Base-by-base conservation (phyloP, 2,888 invertebrate species). In the Glyphotaelius pellucidus region DNA sequence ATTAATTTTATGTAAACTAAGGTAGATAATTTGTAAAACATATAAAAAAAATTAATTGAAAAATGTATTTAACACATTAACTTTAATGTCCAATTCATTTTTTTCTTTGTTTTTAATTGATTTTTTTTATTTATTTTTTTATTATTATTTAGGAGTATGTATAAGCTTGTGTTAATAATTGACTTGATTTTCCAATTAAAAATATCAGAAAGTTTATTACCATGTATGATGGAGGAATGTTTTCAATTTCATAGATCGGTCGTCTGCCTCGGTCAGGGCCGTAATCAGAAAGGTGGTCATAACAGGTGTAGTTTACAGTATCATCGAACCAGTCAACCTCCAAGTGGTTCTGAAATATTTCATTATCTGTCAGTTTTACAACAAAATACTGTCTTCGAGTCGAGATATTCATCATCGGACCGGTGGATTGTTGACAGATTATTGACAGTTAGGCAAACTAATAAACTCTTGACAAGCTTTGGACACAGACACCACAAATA, bases 301-400 rank as follows among this genome's bases (percentile, higher is more conserved):
- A 96, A 94, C 98, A 98, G 0, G 97, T 96, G 94, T 97, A 97
- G 47, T 92, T 92, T 38, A 52, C 87, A 11, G 91, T n/a, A 85
- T 93, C 91, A 42, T 92, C 90, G 3, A 90, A 32, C 93, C 93
- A 93, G 91, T 93, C 93, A 2, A 93, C 91, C 67, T 93, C 90
- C 42, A 93, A 67, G 32, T 92, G 90, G 7, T 15, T 79, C 93
- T 93, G 87, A 42, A 92, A 91, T 67, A 67, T n/a, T 67, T 67
- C 52, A 25, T 67, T 67, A 67, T 19, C 89, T 81, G n/a, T 38
- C 30, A 35, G 31, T 83, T 5, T 35, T 9, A 83, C 52, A 7
- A 19, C 19, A 52, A 47, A 47, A 47, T 14, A 47, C 14, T 47
- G 47, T 15, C 47, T 47, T 47, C 2, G 15, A 19, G 19, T 52